These are phyloP conservation scores for Gallinago media DNA, from an alignment of 2,113 vertebrate species.

Conservation along the genomic window DNA sequence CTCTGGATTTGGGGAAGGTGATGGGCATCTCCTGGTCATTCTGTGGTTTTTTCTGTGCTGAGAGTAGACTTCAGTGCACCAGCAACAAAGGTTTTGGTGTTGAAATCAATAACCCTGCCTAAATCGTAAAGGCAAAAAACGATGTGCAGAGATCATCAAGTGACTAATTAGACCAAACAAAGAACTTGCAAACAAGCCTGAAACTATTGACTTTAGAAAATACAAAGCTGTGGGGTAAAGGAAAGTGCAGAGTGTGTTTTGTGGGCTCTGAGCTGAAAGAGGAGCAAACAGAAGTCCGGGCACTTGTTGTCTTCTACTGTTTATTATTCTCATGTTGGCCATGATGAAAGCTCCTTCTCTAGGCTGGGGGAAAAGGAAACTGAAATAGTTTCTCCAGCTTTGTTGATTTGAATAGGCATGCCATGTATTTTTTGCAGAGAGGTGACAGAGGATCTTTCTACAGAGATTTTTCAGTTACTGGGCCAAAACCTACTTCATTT, in stretches of 20 bases:
- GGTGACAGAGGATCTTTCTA: neutral
- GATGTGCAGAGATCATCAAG: constrained; percentile 6
- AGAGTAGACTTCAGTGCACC: neutral
- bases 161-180: constrained; percentile 31
- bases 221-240: constrained; percentile 31
- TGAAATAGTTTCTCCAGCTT: neutral
- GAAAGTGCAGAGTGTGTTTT: constrained; percentile 12
- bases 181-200: constrained; percentile 26
- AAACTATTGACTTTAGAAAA: neutral
- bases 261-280: neutral
- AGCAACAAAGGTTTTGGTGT: neutral
- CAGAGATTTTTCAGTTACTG: neutral
- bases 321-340: neutral
- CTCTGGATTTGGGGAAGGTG: neutral
- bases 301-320: neutral
- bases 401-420: neutral
- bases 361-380: neutral
- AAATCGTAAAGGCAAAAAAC: neutral
- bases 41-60: neutral
- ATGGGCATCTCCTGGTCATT: neutral
- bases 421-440: neutral
- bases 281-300: neutral
- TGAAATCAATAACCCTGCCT: neutral
- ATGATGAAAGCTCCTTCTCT: neutral
- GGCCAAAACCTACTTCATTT: neutral